phyloP scores from a whole-genome alignment of 2,888 invertebrate genomes.

The Noctua janthina region DNA sequence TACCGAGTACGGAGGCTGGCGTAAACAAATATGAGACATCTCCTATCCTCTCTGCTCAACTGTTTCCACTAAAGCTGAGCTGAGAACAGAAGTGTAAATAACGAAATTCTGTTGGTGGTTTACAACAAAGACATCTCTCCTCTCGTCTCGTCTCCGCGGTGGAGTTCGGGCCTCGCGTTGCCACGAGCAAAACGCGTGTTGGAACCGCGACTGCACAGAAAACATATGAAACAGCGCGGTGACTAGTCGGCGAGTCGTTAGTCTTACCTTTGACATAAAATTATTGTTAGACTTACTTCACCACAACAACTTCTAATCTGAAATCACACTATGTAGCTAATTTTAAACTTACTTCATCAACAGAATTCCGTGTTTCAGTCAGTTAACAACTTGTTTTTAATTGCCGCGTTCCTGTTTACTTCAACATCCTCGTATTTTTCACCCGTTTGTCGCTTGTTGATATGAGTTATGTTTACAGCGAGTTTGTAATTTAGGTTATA shows the following conservation, averaged over 20 bases:
- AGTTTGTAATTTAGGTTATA: conserved; percentile 43
- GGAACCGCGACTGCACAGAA: neutral
- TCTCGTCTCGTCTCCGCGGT: neutral
- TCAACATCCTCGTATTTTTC: conserved; percentile 17
- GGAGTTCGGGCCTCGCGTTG: neutral
- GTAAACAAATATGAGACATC: neutral
- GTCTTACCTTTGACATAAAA: neutral
- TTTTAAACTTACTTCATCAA: neutral
- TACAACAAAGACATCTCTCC: neutral
- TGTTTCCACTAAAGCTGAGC: neutral
- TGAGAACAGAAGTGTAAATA: neutral
- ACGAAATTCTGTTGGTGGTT: too few species aligned
- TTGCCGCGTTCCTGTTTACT: neutral
- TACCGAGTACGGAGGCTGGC: too few species aligned
- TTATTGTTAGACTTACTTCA: neutral
- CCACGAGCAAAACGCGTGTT: neutral
- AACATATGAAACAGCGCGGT: neutral
- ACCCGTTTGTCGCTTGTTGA: conserved; percentile 42
- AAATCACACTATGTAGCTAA: neutral
- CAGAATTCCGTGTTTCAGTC: neutral
- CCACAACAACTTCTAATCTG: neutral
- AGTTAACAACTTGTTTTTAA: neutral
- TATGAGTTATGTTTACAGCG: conserved; percentile 40
- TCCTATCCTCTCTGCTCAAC: neutral
- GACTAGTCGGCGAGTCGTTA: neutral